Base-by-base conservation (phyloP, 2,113 vertebrate genomes). In the Channa argus region DNA sequence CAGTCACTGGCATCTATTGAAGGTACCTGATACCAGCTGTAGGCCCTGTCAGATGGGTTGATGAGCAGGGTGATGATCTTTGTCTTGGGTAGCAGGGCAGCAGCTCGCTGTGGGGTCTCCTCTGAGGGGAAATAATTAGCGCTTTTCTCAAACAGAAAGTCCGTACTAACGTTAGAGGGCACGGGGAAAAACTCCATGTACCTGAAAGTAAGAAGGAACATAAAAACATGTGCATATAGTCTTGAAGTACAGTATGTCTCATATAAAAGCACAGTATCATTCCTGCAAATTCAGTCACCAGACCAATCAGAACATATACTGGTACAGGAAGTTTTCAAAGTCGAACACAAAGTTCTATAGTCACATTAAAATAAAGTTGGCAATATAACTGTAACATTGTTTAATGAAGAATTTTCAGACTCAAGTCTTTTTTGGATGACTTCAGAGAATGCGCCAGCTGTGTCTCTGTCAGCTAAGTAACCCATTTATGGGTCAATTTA, bases 181-280 rank as follows among this genome's bases (percentile, higher is more conserved):
- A 96, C 79, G 0, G 97, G 97, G 73, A 99, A 99, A 86, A 99
- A 99, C 87, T 98, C 97, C 98, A 99, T 99, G 77, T 99, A 99
- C 98, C 97, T 99, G 72, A 66, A 64, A 56, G 71, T 24, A 36
- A 55, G 51, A 51, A 62, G 5, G 64, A 5, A 63, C 34, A 24
- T 33, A 71, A 36, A 74, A 33, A 63, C 10, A 36, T 12, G 52
- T n/a, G 14, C 39, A 53, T 14, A 49, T 34, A 49, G 38, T 66
- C 10, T 60, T 55, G 38, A 77, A 24, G 24, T 24, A 24, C 24
- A 8, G 13, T 49, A 39, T 3, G 0, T 9, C 50, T 54, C 33
- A 63, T 13, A 12, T 37, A 63, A 15, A 49, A 53, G 44, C 43
- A 62, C 49, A 50, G 36, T 55, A 53, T 37, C 58, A 41, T 58